Evolutionary conservation across 2,113 vertebrate species (phyloP), one percentile per base, ranked within the genome.

Genomic region (Leucopsar rothschildi): DNA sequence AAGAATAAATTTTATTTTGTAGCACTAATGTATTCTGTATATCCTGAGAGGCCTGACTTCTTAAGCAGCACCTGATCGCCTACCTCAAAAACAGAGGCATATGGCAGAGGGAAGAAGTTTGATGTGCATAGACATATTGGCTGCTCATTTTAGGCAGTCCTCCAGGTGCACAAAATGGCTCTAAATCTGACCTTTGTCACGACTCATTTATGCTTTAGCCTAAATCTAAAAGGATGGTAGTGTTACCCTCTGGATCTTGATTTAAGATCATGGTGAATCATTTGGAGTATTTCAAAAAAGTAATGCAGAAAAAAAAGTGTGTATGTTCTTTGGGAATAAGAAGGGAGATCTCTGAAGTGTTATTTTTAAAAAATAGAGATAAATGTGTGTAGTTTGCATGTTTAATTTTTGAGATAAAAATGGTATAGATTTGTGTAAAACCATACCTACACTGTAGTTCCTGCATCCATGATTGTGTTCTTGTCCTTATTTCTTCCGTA

Each of bases 401-500:
- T 76, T 86, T 93, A 64, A 50, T 77, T 94, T 80, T 50, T 78
- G 9, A 57, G 59, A 80, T 44, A 65, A 79, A 89, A 72, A 50
- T 42, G 2, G 5, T 60, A 40, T 65, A 20, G n/a, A 52, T 90
- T 60, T 88, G 13, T 70, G 42, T 82, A 88, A 92, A 83, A 15
- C 23, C 17, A 12, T 89, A 71, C 22, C 59, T 86, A 23, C 13
- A 66, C 20, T 68, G 27, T 71, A 75, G 17, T 84, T 88, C 31
- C 76, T 73, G 31, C 75, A 90, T 86, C 82, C 37, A 7, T 63
- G 33, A 22, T 42, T 90, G 52, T 65, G 60, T 55, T 83, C 60
- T 83, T 94, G 60, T 71, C 72, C 82, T 95, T 90, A 72, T 86
- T 86, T 86, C 78, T 65, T 80, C 65, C 44, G 39, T 89, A 95